Evolutionary conservation across 2,888 invertebrate species (phyloP), one percentile per base, ranked within the genome.

Genomic region (Amblyteles armatorius): DNA sequence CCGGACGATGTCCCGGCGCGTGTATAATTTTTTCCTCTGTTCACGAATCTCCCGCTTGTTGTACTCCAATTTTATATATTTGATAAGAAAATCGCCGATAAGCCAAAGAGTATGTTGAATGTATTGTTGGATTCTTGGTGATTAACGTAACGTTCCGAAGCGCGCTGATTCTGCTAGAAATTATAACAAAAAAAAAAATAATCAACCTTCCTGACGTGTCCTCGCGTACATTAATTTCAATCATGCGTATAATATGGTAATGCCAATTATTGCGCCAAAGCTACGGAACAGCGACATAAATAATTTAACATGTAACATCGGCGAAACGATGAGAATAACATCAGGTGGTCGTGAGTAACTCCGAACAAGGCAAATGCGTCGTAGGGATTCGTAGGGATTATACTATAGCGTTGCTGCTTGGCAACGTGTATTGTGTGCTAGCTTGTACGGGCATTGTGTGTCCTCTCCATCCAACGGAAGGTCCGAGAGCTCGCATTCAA

Each of bases 401-500:
- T 29, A 19, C 55, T 29, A 50, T 7, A 9, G 52, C 48, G 44
- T 48, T 36, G 60, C 73, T 44, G 74, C 33, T 63, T 13, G 40
- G 26, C 67, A 67, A 40, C 36, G 65, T 63, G 63, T 44, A 67
- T 82, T 76, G 71, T 85, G 67, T 71, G 52, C 73, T 68, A 48
- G 84, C 40, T 76, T 79, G 82, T 50, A 60, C 68, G 52, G 65
- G 68, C 84, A 72, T 85, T 68, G 81, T 81, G 68, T 44, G 44
- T 9, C 16, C 44, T 22, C 68, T 16, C 29, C 50, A 48, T 44
- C 63, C 63, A 48, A 55, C 22, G 60, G 40, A 81, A 78, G 60
- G 67, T n/a, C 72, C 36, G 63, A 55, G 60, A 52, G 67, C 65
- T 48, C 36, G 48, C 40, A 76, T 63, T 44, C 79, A 52, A 77